Conservation (phyloP, 2,888 invertebrate species). For the Limenitis camilla region DNA sequence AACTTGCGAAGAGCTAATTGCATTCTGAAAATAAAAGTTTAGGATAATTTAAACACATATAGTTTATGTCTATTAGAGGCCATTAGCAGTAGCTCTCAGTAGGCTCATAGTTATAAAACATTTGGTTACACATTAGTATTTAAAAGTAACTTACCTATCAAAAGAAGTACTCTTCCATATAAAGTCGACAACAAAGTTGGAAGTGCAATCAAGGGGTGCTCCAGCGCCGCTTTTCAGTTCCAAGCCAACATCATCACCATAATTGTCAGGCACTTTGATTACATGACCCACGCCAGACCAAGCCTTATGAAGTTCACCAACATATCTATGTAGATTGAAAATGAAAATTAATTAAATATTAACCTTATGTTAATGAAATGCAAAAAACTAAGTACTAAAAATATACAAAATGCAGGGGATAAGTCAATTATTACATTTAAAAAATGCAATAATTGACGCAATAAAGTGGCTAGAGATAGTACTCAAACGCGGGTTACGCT, state of each 20-base stretch:
- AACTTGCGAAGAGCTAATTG: slow-evolving; percentile 94
- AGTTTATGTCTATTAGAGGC: background rate
- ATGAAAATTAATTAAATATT: too few relatives aligned
- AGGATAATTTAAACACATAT: background rate
- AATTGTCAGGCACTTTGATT: slow-evolving; percentile 96
- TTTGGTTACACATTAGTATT: background rate
- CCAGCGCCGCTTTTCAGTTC: slow-evolving; percentile 94
- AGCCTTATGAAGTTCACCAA: slow-evolving; percentile 93
- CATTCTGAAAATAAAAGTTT: slow-evolving; percentile 80
- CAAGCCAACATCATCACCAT: slow-evolving; percentile 97
- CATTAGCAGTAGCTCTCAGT: too few relatives aligned
- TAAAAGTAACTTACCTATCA: slow-evolving; percentile 78
- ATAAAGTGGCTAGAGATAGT: too few relatives aligned
- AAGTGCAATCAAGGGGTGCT: slow-evolving; percentile 94
- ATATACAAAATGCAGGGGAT: too few relatives aligned
- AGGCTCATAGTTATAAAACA: too few relatives aligned
- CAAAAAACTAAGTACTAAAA: too few relatives aligned
- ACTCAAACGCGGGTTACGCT: too few relatives aligned
- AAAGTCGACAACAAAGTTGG: slow-evolving; percentile 98
- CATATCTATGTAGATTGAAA: slow-evolving; percentile 68
- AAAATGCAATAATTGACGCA: too few relatives aligned
- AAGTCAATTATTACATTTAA: too few relatives aligned
- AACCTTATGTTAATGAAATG: background rate
- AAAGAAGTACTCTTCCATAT: slow-evolving; percentile 99
- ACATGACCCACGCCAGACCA: slow-evolving; percentile 99